Conservation (phyloP, 2,888 invertebrate species). For the Pollenia angustigena region DNA sequence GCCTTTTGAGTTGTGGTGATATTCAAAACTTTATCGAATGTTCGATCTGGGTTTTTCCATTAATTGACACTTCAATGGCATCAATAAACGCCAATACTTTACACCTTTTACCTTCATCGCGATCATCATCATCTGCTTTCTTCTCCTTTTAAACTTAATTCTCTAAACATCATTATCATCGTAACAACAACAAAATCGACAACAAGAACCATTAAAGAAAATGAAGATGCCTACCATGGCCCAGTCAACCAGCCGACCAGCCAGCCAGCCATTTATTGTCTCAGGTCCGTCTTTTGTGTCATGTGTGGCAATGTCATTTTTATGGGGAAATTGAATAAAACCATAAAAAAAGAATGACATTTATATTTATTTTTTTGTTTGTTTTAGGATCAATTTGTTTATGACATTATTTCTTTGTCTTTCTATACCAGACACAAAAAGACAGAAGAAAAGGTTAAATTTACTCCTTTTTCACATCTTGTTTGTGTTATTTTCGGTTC, state of each 20-base stretch:
- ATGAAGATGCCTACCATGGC: constrained; percentile 18
- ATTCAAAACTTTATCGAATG: constrained; percentile 61
- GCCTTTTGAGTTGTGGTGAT: constrained; percentile 4
- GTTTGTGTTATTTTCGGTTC: neutral
- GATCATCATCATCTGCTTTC: neutral
- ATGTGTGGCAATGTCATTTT: constrained; percentile 71
- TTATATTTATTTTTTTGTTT: constrained; percentile 53
- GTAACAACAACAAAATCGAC: constrained; percentile 20
- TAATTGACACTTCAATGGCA: constrained; percentile 76
- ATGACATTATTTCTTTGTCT: constrained; percentile 56
- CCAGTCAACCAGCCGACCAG: neutral
- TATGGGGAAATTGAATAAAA: constrained; percentile 52
- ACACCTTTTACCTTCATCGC: constrained; percentile 56
- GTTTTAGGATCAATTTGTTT: constrained; percentile 67
- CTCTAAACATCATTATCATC: neutral
- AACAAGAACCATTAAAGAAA: constrained; percentile 33
- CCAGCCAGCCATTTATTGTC: neutral
- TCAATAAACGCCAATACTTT: constrained; percentile 73
- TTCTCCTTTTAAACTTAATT: constrained; percentile 25
- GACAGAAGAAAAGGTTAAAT: constrained; percentile 24
- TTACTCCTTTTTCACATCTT: constrained; percentile 56
- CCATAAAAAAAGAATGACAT: constrained; percentile 58
- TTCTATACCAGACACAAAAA: constrained; percentile 3
- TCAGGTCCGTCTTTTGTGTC: constrained; percentile 43
- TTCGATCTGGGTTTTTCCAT: constrained; percentile 72